Evolutionary conservation across 1,140 invertebrate genomes (phyloP).

Genomic region (Cotesia vestalis): DNA sequence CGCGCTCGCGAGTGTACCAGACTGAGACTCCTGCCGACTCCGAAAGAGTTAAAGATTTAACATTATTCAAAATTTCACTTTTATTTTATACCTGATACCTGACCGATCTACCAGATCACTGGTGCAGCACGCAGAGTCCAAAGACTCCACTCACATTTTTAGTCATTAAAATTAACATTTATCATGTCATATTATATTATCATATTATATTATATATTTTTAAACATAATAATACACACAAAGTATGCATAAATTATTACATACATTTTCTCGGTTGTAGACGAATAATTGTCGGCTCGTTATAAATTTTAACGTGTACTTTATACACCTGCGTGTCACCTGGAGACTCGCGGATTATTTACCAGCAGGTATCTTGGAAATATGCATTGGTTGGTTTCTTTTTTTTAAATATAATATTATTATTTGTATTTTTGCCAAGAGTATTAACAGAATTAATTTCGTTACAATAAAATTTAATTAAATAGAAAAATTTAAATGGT

Average conservation of each 20-base stretch:
- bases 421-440: too few species aligned
- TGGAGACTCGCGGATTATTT: neutral
- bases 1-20: neutral
- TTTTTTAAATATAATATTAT: too few species aligned
- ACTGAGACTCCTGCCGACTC: too few species aligned
- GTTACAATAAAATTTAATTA: too few species aligned
- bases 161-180: too few species aligned
- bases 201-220: too few species aligned
- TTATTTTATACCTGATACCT: slow-evolving; percentile 18
- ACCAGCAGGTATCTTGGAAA: too few species aligned
- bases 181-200: too few species aligned
- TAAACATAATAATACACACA: neutral
- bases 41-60: neutral
- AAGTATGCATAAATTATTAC: neutral
- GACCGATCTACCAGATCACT: slow-evolving; percentile 14
- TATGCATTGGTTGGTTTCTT: too few species aligned
- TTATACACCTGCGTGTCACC: neutral
- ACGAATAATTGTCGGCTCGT: neutral
- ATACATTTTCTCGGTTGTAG: neutral
- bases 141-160: neutral
- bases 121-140: slow-evolving; percentile 11
- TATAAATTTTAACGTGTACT: neutral
- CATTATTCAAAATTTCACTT: neutral
- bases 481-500: too few species aligned
- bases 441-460: too few species aligned